phyloP scores from a whole-genome alignment of 2,888 invertebrate genomes.

The Tipula confusa region DNA sequence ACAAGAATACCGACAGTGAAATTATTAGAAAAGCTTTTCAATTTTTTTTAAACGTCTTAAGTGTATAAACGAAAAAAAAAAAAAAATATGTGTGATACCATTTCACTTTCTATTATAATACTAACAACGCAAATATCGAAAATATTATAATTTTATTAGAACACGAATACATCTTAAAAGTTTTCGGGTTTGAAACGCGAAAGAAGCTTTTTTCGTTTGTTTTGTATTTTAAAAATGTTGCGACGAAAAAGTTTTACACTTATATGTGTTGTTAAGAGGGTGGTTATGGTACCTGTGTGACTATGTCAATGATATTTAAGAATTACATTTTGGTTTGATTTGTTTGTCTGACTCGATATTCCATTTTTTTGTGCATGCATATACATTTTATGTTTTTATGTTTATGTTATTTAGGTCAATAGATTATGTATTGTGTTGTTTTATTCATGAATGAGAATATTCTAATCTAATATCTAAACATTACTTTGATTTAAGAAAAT shows the following conservation, averaged over 20 bases:
- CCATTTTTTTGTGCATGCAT: neutral
- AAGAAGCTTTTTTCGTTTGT: neutral
- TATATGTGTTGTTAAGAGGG: neutral
- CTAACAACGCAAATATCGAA: neutral
- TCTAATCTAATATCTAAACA: neutral
- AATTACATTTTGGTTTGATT: neutral
- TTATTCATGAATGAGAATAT: neutral
- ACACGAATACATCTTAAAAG: neutral
- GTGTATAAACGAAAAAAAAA: neutral
- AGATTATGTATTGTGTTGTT: neutral
- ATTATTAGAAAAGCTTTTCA: neutral
- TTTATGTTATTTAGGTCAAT: neutral
- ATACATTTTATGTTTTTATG: neutral
- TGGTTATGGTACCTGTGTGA: neutral
- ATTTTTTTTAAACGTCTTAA: neutral
- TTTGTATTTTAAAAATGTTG: neutral
- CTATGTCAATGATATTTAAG: slow-evolving; percentile 25
- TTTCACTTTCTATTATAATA: slow-evolving; percentile 27
- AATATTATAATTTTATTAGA: neutral
- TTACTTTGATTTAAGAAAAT: neutral
- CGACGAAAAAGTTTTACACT: neutral
- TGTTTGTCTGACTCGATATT: slow-evolving; percentile 25
- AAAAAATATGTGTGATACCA: neutral
- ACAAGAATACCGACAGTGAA: neutral
- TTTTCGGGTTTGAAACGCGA: neutral